A percentile compares a stretch with the other conserved stretches of the same genome.
Conservation (phyloP, 92 coral and sea anemone species). For the Chrysogorgia sp. region DNA sequence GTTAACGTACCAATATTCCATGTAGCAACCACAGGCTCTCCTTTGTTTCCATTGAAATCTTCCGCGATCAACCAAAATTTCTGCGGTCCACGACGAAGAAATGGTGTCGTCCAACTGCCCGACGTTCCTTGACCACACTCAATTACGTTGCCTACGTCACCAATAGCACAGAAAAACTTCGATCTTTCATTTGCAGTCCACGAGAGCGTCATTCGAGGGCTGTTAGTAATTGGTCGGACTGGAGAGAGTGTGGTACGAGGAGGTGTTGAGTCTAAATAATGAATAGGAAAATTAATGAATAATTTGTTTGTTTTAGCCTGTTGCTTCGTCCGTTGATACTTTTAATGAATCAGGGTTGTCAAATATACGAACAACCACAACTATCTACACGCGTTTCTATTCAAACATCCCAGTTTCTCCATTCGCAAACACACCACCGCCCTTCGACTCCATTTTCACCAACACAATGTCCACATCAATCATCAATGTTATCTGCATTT, state of each 20-base stretch:
- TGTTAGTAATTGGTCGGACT: conserved; percentile 3
- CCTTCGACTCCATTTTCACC: too few species aligned
- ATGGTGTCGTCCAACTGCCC: conserved; percentile 38
- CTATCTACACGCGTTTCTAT: too few species aligned
- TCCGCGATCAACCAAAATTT: conserved; percentile 44
- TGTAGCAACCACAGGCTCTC: conserved; percentile 6
- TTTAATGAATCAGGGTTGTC: too few species aligned
- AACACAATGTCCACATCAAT: too few species aligned
- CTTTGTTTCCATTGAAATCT: conserved; percentile 34
- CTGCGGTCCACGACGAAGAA: conserved; percentile 23
- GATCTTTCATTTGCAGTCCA: conserved; percentile 28
- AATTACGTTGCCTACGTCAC: conserved; percentile 31
- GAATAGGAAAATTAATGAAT: neutral
- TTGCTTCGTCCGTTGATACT: too few species aligned
- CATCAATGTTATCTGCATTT: too few species aligned
- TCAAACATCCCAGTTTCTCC: too few species aligned
- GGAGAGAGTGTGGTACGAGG: conserved; percentile 19
- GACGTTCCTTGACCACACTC: conserved; percentile 35
- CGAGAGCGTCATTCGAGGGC: conserved; percentile 8
- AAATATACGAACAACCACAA: too few species aligned
- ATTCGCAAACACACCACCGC: too few species aligned
- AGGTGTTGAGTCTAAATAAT: conserved; percentile 20
- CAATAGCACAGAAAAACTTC: conserved; percentile 31
- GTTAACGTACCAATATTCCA: conserved; percentile 28
- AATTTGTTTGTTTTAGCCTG: neutral